phyloP scores from a whole-genome alignment of 92 coral and sea anemone species.

The Bergia sp. region DNA sequence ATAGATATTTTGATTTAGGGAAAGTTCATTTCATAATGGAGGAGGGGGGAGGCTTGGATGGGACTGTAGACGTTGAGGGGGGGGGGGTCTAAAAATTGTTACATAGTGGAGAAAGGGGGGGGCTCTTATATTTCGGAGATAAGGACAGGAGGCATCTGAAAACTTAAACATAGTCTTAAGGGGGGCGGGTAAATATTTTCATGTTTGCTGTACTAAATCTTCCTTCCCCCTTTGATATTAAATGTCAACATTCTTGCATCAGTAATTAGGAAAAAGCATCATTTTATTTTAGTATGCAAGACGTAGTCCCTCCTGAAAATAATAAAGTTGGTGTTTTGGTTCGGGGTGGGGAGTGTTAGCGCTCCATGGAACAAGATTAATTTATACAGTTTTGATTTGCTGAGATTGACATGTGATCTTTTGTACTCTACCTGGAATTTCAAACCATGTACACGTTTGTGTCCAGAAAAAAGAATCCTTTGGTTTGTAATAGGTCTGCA shows the following conservation, averaged over 20 bases:
- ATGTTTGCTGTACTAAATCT: background rate
- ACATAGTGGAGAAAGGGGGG: no score
- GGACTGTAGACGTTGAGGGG: background rate
- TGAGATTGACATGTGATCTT: background rate
- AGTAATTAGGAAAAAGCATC: background rate
- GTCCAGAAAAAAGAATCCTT: constrained; percentile 40
- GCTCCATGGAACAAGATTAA: background rate
- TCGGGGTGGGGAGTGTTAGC: background rate
- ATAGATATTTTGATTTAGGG: no score
- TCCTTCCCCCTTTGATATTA: background rate
- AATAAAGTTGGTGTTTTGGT: constrained; percentile 2
- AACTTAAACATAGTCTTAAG: background rate
- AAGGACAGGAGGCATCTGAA: background rate
- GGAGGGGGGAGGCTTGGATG: background rate
- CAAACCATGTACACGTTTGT: constrained; percentile 45
- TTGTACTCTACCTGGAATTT: constrained; percentile 38
- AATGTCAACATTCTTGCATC: background rate
- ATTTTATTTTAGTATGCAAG: background rate
- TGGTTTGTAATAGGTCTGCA: constrained; percentile 39
- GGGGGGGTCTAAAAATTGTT: background rate
- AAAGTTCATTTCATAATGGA: no score
- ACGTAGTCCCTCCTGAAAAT: background rate
- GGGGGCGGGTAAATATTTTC: no score
- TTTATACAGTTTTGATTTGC: background rate
- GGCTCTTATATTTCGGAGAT: no score